Percentiles rank a stretch among this genome's conserved stretches.
Evolutionary conservation across 1,140 invertebrate genomes (phyloP).

Genomic region (Sinonovacula constricta): DNA sequence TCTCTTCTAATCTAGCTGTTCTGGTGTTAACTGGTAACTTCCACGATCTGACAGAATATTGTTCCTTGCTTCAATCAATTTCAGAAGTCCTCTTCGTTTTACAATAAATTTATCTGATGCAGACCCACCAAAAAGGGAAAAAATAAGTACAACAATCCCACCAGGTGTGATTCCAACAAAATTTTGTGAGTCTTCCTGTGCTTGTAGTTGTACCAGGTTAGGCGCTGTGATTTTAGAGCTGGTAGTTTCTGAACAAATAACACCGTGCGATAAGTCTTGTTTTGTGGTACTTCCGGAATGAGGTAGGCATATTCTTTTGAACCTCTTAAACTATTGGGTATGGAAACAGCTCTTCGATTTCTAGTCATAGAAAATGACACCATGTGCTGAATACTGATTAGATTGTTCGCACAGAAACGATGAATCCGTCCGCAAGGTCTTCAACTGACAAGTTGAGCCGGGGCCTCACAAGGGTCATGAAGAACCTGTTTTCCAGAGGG

Average conservation of each 20-base stretch:
- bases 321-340: slow-evolving; percentile 23
- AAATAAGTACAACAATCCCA: background rate
- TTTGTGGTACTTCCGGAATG: too few relatives aligned
- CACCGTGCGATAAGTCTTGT: slow-evolving; percentile 39
- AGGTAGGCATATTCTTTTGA: background rate
- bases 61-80: slow-evolving; percentile 49
- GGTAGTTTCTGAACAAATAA: slow-evolving; percentile 33
- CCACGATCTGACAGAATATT: slow-evolving; percentile 50
- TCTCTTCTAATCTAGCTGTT: slow-evolving; percentile 43
- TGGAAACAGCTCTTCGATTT: slow-evolving; percentile 24
- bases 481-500: too few relatives aligned
- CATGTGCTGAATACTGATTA: slow-evolving; percentile 43
- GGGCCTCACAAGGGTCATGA: slow-evolving; percentile 18
- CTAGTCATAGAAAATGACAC: slow-evolving; percentile 22
- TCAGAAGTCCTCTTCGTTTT: slow-evolving; percentile 57
- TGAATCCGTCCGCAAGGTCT: slow-evolving; percentile 25
- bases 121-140: too few relatives aligned
- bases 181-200: slow-evolving; percentile 29
- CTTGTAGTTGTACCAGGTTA: slow-evolving; percentile 42
- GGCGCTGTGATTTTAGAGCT: slow-evolving; percentile 17
- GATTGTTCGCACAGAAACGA: slow-evolving; percentile 18
- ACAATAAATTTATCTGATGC: too few relatives aligned
- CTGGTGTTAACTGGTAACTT: slow-evolving; percentile 26
- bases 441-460: slow-evolving; percentile 29
- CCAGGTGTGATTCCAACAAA: slow-evolving; percentile 25